Evolutionary conservation across 2,797 vertebrate species (phyloP).

Genomic region (Pristis pectinata): DNA sequence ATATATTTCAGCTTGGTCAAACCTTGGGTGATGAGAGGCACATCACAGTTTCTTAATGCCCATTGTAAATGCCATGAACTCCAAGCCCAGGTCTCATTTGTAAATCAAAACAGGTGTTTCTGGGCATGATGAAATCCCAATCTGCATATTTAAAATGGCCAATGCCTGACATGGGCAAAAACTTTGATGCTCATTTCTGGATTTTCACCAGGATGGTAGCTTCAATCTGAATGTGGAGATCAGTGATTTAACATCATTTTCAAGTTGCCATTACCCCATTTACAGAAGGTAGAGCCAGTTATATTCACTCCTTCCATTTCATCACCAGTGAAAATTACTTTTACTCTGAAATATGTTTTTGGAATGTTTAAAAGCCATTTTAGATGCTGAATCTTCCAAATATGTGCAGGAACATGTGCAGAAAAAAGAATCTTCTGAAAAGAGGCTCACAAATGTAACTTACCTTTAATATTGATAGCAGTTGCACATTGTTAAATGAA

Average conservation of each 20-base stretch:
- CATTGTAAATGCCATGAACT: neutral
- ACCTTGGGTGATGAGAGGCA: too few relatives aligned
- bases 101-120: neutral
- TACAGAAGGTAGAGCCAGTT: neutral
- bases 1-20: neutral
- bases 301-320: neutral
- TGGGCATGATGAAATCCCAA: neutral
- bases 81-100: neutral
- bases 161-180: neutral
- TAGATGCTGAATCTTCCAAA: neutral
- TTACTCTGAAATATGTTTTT: neutral
- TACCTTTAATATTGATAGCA: neutral
- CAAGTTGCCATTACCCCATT: neutral
- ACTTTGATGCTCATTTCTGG: neutral
- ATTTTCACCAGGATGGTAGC: neutral
- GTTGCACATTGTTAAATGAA: neutral
- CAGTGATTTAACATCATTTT: neutral
- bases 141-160: neutral
- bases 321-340: neutral
- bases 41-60: neutral
- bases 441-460: neutral
- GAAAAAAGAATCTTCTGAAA: neutral
- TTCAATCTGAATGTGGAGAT: neutral
- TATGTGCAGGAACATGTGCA: neutral
- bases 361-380: neutral